These are phyloP conservation scores for Drosophila elegans DNA, from an alignment of 1,140 invertebrate genomes.

Conservation along the genomic window DNA sequence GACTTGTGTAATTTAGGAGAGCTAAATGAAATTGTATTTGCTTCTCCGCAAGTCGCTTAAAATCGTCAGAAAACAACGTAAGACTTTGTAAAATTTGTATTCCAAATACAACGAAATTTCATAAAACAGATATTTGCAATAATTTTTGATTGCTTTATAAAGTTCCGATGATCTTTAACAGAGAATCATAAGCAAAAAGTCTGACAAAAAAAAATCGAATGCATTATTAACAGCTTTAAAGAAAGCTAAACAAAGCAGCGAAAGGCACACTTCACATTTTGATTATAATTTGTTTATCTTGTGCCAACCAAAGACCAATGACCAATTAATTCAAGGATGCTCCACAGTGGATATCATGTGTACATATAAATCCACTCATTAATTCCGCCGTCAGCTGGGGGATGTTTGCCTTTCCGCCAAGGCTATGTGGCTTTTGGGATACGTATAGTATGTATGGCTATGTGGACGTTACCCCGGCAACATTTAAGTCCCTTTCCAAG, in stretches of 20 bases:
- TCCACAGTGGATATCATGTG: not conserved
- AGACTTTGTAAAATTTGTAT: no score
- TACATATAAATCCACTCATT: slow-evolving; percentile 9
- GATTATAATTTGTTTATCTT: slow-evolving; percentile 20
- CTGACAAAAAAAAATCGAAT: no score
- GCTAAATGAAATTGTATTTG: no score
- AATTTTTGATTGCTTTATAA: no score
- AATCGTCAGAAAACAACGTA: no score
- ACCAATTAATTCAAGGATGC: slow-evolving; percentile 16
- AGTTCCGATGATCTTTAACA: no score
- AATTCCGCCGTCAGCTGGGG: slow-evolving; percentile 1
- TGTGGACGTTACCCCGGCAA: slow-evolving; percentile 46
- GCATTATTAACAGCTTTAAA: no score
- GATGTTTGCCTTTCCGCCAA: slow-evolving; percentile 4
- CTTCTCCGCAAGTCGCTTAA: no score
- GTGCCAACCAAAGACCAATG: slow-evolving; percentile 3
- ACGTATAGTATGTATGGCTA: not conserved
- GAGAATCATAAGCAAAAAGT: no score
- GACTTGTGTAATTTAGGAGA: no score
- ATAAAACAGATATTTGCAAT: no score
- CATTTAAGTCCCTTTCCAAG: slow-evolving; percentile 16
- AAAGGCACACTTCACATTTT: not conserved
- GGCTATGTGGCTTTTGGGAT: not conserved
- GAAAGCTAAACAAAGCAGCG: not conserved
- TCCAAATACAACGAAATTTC: no score